Evolutionary conservation across 2,797 vertebrate species (phyloP).

Genomic region (Lindbergichthys nudifrons): DNA sequence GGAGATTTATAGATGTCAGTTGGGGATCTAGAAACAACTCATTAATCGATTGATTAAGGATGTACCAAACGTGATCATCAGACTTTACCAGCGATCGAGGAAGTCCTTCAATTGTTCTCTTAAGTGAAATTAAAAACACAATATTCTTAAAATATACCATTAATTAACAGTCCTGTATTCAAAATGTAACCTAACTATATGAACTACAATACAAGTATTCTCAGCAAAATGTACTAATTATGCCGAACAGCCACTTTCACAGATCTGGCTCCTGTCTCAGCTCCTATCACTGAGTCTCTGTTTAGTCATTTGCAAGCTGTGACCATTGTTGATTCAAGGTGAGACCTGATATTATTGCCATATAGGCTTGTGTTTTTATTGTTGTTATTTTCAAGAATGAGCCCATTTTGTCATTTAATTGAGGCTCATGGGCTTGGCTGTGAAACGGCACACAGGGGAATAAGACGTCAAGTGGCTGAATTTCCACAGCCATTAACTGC

Average conservation of each 20-base stretch:
- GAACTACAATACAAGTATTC: neutral
- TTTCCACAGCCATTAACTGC: conserved; percentile 88
- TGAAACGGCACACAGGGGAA: conserved; percentile 83
- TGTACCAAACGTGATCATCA: neutral
- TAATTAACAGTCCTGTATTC: neutral
- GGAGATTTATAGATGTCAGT: neutral
- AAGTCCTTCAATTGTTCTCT: neutral
- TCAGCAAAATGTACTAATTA: neutral
- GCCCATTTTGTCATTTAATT: conserved; percentile 88
- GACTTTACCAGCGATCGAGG: neutral
- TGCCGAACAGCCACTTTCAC: neutral
- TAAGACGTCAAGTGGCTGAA: conserved; percentile 86
- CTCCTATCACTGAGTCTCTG: conserved; percentile 57
- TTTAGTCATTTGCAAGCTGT: conserved; percentile 76
- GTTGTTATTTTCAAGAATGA: conserved; percentile 87
- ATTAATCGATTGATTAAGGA: conserved; percentile 4
- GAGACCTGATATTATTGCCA: conserved; percentile 80
- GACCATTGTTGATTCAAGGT: conserved; percentile 80
- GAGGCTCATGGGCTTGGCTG: conserved; percentile 85
- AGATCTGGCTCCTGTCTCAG: neutral
- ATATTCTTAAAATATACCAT: no score
- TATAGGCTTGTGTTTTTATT: conserved; percentile 83
- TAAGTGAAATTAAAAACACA: neutral
- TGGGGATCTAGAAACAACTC: neutral
- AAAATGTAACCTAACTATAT: neutral